Evolutionary conservation across 2,113 vertebrate genomes (phyloP), one percentile per base, ranked within the genome.

Genomic region (Callionymus lyra): DNA sequence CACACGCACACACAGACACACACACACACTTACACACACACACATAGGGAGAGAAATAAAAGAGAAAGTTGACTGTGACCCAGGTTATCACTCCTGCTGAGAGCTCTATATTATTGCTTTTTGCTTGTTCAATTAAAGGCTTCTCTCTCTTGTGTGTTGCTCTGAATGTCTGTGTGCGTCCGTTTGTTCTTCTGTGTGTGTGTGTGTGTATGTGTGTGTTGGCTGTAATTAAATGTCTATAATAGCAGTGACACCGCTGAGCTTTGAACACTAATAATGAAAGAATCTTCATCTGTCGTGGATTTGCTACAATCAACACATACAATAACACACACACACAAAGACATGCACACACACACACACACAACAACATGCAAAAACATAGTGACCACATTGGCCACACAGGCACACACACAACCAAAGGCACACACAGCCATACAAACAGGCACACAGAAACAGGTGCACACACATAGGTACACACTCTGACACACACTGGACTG

Each of bases 141-240:
- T 44, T 54, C 60, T 52, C 17, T 21, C 38, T 44, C 52, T 32
- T 27, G 31, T 47, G 47, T 41, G 31, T 45, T 16, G 32, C 21
- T 4, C 4, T 27, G 21, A 4, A 27, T 8, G 21, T 5, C 21
- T 5, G 21, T 8, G 21, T 27, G 21, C 21, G 21, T 8, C 21
- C 8, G 21, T 27, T 27, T 27, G 21, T 8, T 27, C 21, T 5
- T 27, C 21, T 37, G 39, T 18, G 33, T 10, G 34, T 31, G 45
- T 38, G 41, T 50, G 27, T 38, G 37, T 17, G 34, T 10, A 8
- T 61, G 8, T 50, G 59, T 41, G 41, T 41, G 48, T 59, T 39
- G 37, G 50, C 59, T 63, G 55, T 79, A 79, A 80, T 81, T 83
- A 78, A 70, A 77, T 70, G 66, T 76, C 72, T 57, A 58, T 45